Evolutionary conservation across 2,113 vertebrate genomes (phyloP).

Genomic region (Bos indicus): DNA sequence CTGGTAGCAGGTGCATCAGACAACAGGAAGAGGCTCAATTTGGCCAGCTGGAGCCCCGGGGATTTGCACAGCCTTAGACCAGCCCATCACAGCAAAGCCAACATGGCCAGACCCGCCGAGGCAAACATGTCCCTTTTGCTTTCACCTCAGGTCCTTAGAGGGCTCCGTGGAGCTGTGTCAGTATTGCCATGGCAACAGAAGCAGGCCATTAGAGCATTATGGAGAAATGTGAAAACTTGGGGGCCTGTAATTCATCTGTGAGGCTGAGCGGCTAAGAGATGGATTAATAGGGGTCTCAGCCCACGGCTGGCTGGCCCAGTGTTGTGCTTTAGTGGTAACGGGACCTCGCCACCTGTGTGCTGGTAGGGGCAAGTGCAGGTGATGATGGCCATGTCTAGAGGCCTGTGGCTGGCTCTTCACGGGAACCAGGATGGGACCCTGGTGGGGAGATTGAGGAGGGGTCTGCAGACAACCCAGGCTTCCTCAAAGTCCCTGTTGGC

Average conservation of each 20-base stretch:
- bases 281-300: not conserved
- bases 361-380: fast-evolving
- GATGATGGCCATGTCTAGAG: fast-evolving
- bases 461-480: not conserved
- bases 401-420: not conserved
- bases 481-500: not conserved
- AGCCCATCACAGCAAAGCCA: not conserved
- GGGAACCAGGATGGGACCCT: fast-evolving
- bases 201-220: not conserved
- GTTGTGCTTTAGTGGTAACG: not conserved
- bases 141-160: not conserved
- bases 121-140: not conserved
- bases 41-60: not conserved
- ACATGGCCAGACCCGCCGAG: fast-evolving
- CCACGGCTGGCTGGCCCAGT: fast-evolving
- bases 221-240: not conserved
- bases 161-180: not conserved
- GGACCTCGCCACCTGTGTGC: not conserved
- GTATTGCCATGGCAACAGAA: slow-evolving; percentile 46
- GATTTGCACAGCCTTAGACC: not conserved
- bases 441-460: too few species aligned
- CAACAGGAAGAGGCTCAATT: not conserved
- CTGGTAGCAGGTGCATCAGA: not conserved
- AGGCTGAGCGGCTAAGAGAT: not conserved
- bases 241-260: not conserved